Base-by-base conservation (phyloP, 1,140 invertebrate genomes). In the Heliconius nattereri region DNA sequence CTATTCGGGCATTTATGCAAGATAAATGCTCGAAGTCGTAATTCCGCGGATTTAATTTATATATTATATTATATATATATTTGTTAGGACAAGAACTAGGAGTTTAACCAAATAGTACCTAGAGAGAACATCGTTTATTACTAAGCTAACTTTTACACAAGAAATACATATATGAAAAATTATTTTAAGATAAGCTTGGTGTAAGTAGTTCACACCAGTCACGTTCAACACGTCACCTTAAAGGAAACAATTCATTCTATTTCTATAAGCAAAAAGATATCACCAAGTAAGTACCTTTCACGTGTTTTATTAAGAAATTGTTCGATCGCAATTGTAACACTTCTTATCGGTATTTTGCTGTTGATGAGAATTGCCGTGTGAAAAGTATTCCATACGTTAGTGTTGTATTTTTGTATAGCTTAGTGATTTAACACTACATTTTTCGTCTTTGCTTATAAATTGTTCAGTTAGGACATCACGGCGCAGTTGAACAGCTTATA, bases 251-350 rank as follows among this genome's bases (percentile, higher is more conserved):
- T 57, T 57, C 7, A 66, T 29, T 66, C 60, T 16, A 16, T 29
- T 66, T 66, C 23, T 29, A 66, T 66, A 66, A 29, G 60, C 60
- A 26, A 16, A 66, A 66, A 66, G 60, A 66, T 66, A 66, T 66
- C 60, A 29, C 49, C 49, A 20, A 45, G 54, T n/a, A 66, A 26
- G 23, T 66, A 66, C 60, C 23, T 66, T 66, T 66, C 26, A 26
- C 26, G 60, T 29, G 60, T 66, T 16, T 66, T 66, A 66, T 29
- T 66, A 66, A 66, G 60, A 66, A 66, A 66, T 29, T 29, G 26
- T 66, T 29, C 60, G 60, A 66, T 66, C 23, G 26, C 60, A 66
- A 66, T 66, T 66, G 60, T 66, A 66, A 26, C 60, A 66, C 60
- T 66, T 66, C 60, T 66, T 66, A 66, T 66, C 23, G 60, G 23